Evolutionary conservation across 2,888 invertebrate genomes (phyloP).

Genomic region (Sinelater perroti): DNA sequence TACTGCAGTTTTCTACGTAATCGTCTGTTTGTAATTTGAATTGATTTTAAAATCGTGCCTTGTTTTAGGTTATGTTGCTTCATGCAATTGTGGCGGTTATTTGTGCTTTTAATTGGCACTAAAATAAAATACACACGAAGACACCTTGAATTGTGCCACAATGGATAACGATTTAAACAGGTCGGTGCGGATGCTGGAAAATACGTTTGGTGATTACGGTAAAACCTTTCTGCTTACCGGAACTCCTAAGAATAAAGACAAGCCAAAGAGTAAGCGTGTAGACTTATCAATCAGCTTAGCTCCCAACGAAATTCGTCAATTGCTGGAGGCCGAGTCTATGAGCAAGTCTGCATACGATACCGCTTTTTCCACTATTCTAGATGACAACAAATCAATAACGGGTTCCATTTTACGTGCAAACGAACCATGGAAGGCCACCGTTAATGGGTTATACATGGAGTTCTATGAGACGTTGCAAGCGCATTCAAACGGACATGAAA

Average conservation of each 20-base stretch:
- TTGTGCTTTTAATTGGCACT: neutral
- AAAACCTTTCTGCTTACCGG: conserved; percentile 17
- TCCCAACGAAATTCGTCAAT: conserved; percentile 45
- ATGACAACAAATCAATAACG: conserved; percentile 49
- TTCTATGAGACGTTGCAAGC: conserved; percentile 58
- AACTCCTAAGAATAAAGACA: conserved; percentile 27
- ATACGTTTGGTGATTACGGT: conserved; percentile 51
- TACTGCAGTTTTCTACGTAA: neutral
- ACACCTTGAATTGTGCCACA: too few species aligned
- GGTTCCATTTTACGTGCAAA: conserved; percentile 52
- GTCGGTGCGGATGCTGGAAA: conserved; percentile 56
- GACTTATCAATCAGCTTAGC: conserved; percentile 48
- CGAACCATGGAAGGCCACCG: conserved; percentile 54
- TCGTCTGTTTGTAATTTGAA: neutral
- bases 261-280: conserved; percentile 23
- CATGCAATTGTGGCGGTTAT: neutral
- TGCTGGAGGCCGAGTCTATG: conserved; percentile 33
- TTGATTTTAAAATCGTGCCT: conserved; percentile 5
- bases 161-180: conserved; percentile 58
- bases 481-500: conserved; percentile 52
- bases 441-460: conserved; percentile 56
- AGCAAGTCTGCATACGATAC: conserved; percentile 29
- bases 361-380: conserved; percentile 34
- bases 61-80: conserved; percentile 14
- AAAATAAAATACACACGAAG: too few species aligned